Evolutionary conservation across 2,113 vertebrate genomes (phyloP), one percentile per base, ranked within the genome.

Genomic region (Mormoops blainvillei): DNA sequence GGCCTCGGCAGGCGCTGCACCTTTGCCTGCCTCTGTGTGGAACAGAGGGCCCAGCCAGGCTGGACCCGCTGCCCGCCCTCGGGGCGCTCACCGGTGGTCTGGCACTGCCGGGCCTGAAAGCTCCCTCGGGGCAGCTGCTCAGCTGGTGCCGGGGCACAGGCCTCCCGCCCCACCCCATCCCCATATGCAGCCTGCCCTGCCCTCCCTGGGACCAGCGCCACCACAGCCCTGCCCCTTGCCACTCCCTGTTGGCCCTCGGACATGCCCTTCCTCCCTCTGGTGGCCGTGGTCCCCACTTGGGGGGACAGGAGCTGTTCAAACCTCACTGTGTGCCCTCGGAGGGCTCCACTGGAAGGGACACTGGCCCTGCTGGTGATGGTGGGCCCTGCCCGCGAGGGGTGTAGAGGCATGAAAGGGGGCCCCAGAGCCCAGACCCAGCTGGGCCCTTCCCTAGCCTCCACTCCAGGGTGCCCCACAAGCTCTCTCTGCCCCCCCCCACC

Each of bases 101-200:
- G 8, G 28, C 31, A 33, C 85, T 71, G 7, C 70, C 18, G 31
- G 31, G 24, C 16, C 24, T 7, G 31, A 7, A 15, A n/a, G 38
- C 41, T 7, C 4, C 50, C 28, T 50, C 50, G 3, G 28, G 38
- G 28, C 33, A 33, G 89, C 16, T 61, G 52, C 7, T 63, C 45
- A 45, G 77, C 56, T n/a, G 18, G 13, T 3, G 22, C 38, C 11
- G 2, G 16, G 5, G 6, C 20, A 3, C 41, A 54, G 0, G 0
- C 54, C 45, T 26, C 43, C 94, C 13, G 4, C 36, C 0, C 48
- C 5, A 2, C 24, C 33, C 36, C 31, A 4, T 24, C 15, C 15
- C 70, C n/a, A 0, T 0, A 2, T 1, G 24, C 26, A 3, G 45
- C 20, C 33, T 22, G n/a, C 18, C 15, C 33, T 7, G 3, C 19